These are phyloP conservation scores for Tromatobia lineatoria DNA, from an alignment of 2,888 invertebrate genomes.

Conservation along the genomic window DNA sequence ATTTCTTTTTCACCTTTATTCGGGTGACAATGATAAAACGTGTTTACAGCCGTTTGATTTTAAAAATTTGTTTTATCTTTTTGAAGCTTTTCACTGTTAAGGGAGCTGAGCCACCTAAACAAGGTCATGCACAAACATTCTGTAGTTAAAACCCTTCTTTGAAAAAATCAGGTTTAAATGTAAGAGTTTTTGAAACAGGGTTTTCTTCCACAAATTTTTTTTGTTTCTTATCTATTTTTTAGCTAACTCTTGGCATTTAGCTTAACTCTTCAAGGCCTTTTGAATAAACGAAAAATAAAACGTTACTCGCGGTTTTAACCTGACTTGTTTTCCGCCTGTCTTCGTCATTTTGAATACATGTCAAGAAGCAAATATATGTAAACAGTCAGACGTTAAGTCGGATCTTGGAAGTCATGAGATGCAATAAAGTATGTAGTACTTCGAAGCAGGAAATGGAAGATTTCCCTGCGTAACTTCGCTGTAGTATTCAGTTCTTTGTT, in stretches of 20 bases:
- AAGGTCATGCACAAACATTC: too few species aligned
- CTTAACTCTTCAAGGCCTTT: too few species aligned
- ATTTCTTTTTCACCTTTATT: background rate
- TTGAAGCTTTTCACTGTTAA: background rate
- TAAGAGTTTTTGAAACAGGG: too few species aligned
- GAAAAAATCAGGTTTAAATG: too few species aligned
- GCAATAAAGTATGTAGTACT: background rate
- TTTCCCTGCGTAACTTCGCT: background rate
- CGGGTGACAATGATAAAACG: background rate
- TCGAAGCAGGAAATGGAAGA: constrained; percentile 5
- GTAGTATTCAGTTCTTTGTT: constrained; percentile 1
- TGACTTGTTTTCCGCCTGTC: background rate
- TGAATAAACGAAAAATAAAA: background rate
- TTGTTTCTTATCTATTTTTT: too few species aligned
- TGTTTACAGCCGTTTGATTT: background rate
- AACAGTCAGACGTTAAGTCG: constrained; percentile 12
- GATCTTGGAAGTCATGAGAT: background rate
- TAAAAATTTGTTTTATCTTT: background rate
- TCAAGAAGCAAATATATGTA: constrained; percentile 21
- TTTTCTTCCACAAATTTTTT: too few species aligned
- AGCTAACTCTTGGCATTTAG: too few species aligned
- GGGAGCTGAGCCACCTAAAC: too few species aligned
- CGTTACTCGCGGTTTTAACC: background rate
- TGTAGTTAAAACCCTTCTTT: too few species aligned
- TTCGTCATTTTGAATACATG: background rate